Evolutionary conservation across 2,888 invertebrate genomes (phyloP), one percentile per base, ranked within the genome.

Genomic region (Tetropium fuscum): DNA sequence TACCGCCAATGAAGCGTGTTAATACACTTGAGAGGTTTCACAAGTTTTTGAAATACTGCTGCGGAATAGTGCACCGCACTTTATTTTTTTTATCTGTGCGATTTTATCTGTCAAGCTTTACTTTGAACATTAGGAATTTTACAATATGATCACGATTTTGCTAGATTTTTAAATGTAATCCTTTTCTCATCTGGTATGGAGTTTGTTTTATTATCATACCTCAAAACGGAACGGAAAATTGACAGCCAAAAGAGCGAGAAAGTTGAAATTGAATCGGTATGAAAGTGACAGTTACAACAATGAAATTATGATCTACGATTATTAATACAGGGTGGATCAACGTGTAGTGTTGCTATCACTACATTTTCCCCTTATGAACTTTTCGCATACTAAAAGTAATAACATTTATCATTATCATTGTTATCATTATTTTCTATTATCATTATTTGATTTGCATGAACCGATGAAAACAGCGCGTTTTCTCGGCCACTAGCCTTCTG

Each of bases 211-310:
- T 44, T 44, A 44, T 44, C 25, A 22, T 44, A 44, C 27, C 27
- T 44, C 13, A 34, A 34, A 27, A 27, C 16, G 6, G 5, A 15
- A 15, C 27, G n/a, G n/a, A 27, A 16, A 41, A 16, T 15, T 44
- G 44, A 44, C 16, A 44, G 7, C 15, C 27, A 44, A 44, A 27
- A 44, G 8, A 1, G 25, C 10, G 36, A 11, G 25, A 43, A 13
- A 27, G 1, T 27, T 27, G 8, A 27, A 27, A 44, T 8, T 44
- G 27, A 27, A 44, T 44, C 44, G 15, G n/a, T 27, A 44, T 44
- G 44, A 44, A 44, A 44, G 44, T 44, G 44, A 44, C 27, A 44
- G 44, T 44, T 27, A 27, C 15, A 44, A n/a, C n/a, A n/a, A n/a
- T n/a, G n/a, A n/a, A n/a, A n/a, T n/a, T n/a, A n/a, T n/a, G n/a